phyloP scores from a whole-genome alignment of 2,888 invertebrate genomes.

The Archips crataeganus region DNA sequence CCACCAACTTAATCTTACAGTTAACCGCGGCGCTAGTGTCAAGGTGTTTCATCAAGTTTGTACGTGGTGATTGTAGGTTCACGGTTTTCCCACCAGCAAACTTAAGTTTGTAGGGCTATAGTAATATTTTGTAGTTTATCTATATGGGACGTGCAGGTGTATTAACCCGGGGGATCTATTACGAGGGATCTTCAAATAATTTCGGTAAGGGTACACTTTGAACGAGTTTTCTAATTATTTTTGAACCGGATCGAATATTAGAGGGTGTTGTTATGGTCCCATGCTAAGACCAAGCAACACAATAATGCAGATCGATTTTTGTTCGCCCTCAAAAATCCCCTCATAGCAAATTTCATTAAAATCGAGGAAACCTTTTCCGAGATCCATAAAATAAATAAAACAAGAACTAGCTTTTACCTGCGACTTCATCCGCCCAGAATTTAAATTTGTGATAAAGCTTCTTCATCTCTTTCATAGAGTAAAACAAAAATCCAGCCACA shows the following conservation, averaged over 20 bases:
- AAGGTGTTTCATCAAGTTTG: neutral
- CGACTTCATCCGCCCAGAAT: no score
- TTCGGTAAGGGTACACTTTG: conserved; percentile 14
- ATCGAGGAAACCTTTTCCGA: no score
- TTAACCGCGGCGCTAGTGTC: conserved; percentile 1
- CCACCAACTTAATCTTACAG: conserved; percentile 1
- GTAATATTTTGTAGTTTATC: conserved; percentile 29
- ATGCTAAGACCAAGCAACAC: no score
- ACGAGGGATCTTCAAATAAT: conserved; percentile 14
- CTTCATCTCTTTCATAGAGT: no score
- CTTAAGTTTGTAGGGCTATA: conserved; percentile 3
- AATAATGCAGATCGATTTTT: no score
- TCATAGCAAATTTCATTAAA: no score
- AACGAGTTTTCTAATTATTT: conserved; percentile 14
- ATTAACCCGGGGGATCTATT: conserved; percentile 16
- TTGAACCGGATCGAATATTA: neutral
- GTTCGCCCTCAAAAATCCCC: no score
- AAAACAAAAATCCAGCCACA: no score
- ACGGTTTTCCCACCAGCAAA: neutral
- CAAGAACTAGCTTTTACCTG: no score
- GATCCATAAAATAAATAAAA: no score
- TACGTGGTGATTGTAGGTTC: neutral
- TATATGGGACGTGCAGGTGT: conserved; percentile 18
- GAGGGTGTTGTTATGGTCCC: conserved; percentile 2
- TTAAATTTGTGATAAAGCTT: no score